Base-by-base conservation (phyloP, 2,888 invertebrate species). In the Troglohyphantes excavatus region DNA sequence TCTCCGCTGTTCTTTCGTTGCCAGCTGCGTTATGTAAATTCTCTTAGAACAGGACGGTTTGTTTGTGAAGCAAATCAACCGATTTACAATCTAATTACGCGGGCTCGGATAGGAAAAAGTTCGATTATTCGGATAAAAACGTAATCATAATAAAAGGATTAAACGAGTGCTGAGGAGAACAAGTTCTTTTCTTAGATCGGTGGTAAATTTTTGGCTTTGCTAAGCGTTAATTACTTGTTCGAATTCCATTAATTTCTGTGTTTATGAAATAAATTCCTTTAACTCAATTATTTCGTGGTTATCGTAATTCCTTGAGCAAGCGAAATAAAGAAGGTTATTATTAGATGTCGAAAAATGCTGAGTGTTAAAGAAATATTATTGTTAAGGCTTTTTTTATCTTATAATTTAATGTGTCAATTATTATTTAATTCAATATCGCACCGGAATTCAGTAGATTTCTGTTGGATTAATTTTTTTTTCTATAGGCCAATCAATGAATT, bases 91-190 rank as follows among this genome's bases (percentile, higher is more conserved):
- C 46, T 19, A 81, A 81, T 81, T 81, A 81, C 68, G n/a, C 29
- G 43, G 39, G 46, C 46, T 29, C n/a, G 26, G 9, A n/a, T 26
- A 53, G 19, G 29, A 46, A 67, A 81, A 81, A 81, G 26, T 43
- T 26, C 1, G 65, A 23, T 78, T 65, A 33, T 46, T 5, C 2
- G 6, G 13, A n/a, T 17, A 78, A 78, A 78, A 78, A 65, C 33
- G 43, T 26, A 65, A 78, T 65, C 21, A 81, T 68, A 81, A 68
- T 81, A 53, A 81, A 53, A 53, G 79, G 79, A 81, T 81, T 81
- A 81, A 81, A 53, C 23, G 0, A 46, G 7, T 23, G 13, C 23
- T 19, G 11, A 29, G 21, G 26, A 19, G 13, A 46, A 13, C 5
- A 21, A 1, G 39, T 46, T 65, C 43, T 53, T 68, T 81, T 29